phyloP scores from a whole-genome alignment of 1,140 invertebrate genomes.

The Whitmania pigra region DNA sequence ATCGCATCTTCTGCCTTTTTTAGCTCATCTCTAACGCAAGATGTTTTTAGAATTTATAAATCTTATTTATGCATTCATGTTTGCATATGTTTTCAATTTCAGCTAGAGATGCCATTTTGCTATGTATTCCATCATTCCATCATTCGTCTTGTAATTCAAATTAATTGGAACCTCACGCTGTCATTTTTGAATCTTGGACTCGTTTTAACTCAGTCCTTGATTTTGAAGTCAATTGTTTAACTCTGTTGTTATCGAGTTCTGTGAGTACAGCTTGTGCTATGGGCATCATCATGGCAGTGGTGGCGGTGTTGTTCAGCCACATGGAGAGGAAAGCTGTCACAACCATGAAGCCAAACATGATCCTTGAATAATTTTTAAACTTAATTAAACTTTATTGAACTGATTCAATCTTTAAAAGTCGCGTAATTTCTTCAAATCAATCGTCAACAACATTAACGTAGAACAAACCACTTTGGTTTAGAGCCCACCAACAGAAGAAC shows the following conservation, averaged over 20 bases:
- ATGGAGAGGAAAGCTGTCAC: slow-evolving; percentile 32
- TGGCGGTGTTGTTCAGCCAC: slow-evolving; percentile 33
- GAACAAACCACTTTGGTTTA: slow-evolving; percentile 35
- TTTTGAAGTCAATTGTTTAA: slow-evolving; percentile 7
- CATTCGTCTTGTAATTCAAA: too few species aligned
- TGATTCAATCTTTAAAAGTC: too few species aligned
- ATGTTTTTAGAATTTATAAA: too few species aligned
- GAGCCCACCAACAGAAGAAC: slow-evolving; percentile 62
- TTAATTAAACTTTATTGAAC: too few species aligned
- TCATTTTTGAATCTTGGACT: too few species aligned
- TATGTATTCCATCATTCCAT: too few species aligned
- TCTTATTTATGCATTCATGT: too few species aligned
- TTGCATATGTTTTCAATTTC: too few species aligned
- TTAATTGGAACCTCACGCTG: too few species aligned
- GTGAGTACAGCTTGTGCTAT: slow-evolving; percentile 30
- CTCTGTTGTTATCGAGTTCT: slow-evolving; percentile 22
- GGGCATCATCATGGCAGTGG: slow-evolving; percentile 32
- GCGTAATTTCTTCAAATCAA: neutral
- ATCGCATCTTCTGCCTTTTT: neutral
- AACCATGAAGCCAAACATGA: slow-evolving; percentile 31
- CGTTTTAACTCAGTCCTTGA: too few species aligned
- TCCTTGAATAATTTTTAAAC: slow-evolving; percentile 14
- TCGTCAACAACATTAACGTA: neutral
- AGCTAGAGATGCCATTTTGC: too few species aligned
- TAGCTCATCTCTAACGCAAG: too few species aligned